Conservation (phyloP, 2,797 vertebrate species). For the Poeciliopsis gracilis region DNA sequence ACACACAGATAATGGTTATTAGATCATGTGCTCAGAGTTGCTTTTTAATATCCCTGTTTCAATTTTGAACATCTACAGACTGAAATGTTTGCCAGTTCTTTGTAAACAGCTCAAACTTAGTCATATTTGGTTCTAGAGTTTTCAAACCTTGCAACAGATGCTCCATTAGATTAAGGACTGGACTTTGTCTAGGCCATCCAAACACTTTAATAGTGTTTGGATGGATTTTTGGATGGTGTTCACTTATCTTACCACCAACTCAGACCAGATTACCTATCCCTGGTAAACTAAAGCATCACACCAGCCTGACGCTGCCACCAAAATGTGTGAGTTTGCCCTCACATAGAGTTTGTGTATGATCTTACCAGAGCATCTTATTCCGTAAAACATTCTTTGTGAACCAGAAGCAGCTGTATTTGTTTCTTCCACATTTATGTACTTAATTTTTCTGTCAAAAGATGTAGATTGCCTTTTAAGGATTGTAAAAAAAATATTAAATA, state of each 20-base stretch:
- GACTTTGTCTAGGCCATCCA: neutral
- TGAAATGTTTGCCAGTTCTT: neutral
- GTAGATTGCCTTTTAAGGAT: neutral
- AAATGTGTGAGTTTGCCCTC: neutral
- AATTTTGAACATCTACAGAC: neutral
- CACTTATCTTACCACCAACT: neutral
- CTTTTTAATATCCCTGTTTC: neutral
- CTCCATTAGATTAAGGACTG: neutral
- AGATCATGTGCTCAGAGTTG: neutral
- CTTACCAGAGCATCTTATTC: neutral
- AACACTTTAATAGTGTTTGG: neutral
- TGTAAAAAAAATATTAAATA: neutral
- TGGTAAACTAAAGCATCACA: neutral
- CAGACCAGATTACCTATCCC: neutral
- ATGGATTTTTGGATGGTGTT: neutral
- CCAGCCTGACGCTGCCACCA: neutral
- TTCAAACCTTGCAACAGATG: neutral
- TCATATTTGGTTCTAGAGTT: neutral
- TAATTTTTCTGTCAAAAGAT: too few relatives aligned
- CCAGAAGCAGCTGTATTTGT: neutral
- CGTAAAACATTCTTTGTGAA: neutral
- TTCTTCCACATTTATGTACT: conserved; percentile 13
- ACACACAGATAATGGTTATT: neutral
- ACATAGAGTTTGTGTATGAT: neutral
- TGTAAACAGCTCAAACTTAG: neutral